Evolutionary conservation across 2,113 vertebrate species (phyloP).

Genomic region (Prochilodus magdalenae): DNA sequence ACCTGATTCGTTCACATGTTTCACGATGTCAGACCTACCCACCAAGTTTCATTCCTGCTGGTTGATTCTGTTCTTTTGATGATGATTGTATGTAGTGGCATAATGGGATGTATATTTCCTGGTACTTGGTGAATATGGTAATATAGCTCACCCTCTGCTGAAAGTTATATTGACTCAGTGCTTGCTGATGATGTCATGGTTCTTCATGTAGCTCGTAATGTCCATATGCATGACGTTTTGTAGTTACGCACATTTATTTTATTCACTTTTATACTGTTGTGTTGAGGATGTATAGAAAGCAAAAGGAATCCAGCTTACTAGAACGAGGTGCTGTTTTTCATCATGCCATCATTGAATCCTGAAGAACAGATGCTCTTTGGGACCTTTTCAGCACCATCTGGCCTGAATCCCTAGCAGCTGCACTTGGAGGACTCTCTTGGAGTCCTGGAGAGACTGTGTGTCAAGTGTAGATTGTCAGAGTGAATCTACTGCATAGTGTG

Average conservation of each 20-base stretch:
- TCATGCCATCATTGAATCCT: neutral
- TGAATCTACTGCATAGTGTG: neutral
- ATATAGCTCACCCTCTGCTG: too few species aligned
- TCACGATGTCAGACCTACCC: too few species aligned
- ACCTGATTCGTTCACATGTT: too few species aligned
- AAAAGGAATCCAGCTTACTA: neutral
- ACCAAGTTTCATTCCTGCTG: too few species aligned
- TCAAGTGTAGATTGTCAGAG: slow-evolving; percentile 16
- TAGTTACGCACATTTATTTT: neutral
- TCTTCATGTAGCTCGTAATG: neutral
- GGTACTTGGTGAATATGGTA: too few species aligned
- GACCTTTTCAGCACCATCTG: slow-evolving; percentile 5
- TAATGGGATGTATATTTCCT: too few species aligned
- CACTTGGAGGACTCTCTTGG: neutral
- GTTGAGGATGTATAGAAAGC: neutral
- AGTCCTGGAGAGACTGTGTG: neutral
- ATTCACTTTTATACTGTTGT: neutral
- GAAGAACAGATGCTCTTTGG: neutral
- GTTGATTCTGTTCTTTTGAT: too few species aligned
- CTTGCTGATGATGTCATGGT: neutral
- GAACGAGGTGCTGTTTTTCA: neutral
- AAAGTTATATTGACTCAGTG: too few species aligned
- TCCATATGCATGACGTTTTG: neutral
- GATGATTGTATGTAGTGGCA: too few species aligned
- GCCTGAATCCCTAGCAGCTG: neutral